A percentile compares a stretch with the other conserved stretches of the same genome.
These are phyloP conservation scores for Glaucopsyche alexis DNA, from an alignment of 2,888 invertebrate genomes.

Conservation along the genomic window DNA sequence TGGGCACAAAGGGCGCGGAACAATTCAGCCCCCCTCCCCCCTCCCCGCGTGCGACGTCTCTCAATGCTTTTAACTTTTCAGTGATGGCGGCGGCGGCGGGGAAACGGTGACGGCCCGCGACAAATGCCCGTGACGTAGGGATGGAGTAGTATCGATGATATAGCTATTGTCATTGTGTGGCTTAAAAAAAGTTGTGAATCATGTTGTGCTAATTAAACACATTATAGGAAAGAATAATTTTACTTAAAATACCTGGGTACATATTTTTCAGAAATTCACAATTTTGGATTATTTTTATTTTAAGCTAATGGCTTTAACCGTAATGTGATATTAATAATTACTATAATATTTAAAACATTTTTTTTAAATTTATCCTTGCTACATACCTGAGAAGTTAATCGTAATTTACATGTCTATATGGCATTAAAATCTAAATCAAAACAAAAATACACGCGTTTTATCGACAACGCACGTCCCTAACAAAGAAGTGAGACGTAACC, in stretches of 20 bases:
- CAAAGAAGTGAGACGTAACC: conserved; percentile 79
- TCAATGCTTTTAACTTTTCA: conserved; percentile 80
- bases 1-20: conserved; percentile 61
- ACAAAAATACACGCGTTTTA: background rate
- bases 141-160: conserved; percentile 35
- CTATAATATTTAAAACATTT: too few relatives aligned
- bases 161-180: background rate
- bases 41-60: conserved; percentile 64
- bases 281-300: too few relatives aligned
- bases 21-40: conserved; percentile 61
- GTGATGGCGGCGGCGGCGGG: conserved; percentile 71
- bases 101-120: conserved; percentile 76
- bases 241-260: too few relatives aligned
- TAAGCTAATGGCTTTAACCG: too few relatives aligned
- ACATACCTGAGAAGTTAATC: too few relatives aligned
- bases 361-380: too few relatives aligned
- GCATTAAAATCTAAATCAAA: too few relatives aligned
- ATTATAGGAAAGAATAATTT: too few relatives aligned
- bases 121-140: conserved; percentile 68
- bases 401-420: too few relatives aligned
- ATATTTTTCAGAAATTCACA: too few relatives aligned
- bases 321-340: too few relatives aligned
- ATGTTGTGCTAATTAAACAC: background rate
- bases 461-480: conserved; percentile 49
- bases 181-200: background rate